Conservation (phyloP, 2,888 invertebrate genomes). For the Oscheius sp. region DNA sequence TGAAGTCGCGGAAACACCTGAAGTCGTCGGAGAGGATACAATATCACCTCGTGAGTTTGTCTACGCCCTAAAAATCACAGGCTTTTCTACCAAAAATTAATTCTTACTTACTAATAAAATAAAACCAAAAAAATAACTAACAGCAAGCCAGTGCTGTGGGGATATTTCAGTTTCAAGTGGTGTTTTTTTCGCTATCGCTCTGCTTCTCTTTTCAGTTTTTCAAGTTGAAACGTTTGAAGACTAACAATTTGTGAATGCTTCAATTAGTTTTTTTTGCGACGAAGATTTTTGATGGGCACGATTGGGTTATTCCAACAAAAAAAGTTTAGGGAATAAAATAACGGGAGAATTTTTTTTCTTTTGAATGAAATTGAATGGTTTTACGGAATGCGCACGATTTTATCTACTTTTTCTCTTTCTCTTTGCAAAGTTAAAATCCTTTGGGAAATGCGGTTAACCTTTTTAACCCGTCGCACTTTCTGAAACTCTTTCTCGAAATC, state of each 20-base stretch:
- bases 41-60: constrained; percentile 65
- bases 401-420: neutral
- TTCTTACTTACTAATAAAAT: neutral
- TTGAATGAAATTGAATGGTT: too few species aligned
- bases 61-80: too few species aligned
- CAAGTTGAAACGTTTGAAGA: neutral
- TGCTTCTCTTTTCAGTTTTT: constrained; percentile 5
- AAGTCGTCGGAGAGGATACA: constrained; percentile 65
- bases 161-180: neutral
- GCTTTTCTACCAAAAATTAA: neutral
- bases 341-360: neutral
- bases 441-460: neutral
- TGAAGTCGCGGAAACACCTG: constrained; percentile 65
- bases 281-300: constrained; percentile 11
- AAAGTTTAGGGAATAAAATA: neutral
- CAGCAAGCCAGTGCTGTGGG: constrained; percentile 14
- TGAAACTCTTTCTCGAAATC: neutral
- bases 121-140: neutral
- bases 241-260: constrained; percentile 8
- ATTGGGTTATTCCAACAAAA: neutral
- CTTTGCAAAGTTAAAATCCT: neutral
- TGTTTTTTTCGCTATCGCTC: constrained; percentile 35
- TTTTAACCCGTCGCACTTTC: neutral
- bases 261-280: too few species aligned
- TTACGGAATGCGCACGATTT: constrained; percentile 14